A percentile compares a stretch with the other conserved stretches of the same genome.
Evolutionary conservation across 2,797 vertebrate genomes (phyloP).

Genomic region (Neosilurus mollespiculum): DNA sequence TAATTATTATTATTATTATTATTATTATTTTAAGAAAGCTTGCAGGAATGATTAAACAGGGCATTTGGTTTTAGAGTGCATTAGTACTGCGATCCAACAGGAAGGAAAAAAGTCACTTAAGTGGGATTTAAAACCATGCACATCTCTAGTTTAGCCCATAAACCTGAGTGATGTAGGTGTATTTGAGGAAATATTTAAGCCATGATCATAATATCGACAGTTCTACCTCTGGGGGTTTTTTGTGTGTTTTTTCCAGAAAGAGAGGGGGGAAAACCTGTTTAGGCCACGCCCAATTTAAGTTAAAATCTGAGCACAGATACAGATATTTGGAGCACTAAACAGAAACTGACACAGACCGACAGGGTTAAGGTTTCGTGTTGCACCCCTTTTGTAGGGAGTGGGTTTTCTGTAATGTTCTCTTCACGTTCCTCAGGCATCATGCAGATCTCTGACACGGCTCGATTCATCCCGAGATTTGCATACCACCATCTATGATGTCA

Average conservation of each 20-base stretch:
- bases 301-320: neutral
- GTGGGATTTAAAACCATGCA: too few species aligned
- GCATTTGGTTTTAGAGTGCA: neutral
- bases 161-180: neutral
- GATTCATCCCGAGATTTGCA: conserved; percentile 77
- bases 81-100: neutral
- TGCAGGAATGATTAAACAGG: neutral
- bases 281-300: too few species aligned
- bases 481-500: conserved; percentile 93
- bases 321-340: too few species aligned
- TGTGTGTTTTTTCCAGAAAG: neutral
- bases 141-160: neutral
- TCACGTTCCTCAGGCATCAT: conserved; percentile 75
- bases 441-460: conserved; percentile 72
- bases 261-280: neutral
- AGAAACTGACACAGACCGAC: neutral
- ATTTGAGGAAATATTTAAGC: neutral
- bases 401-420: conserved; percentile 34
- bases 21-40: neutral
- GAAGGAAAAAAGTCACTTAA: neutral
- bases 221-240: neutral
- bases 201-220: neutral
- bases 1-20: too few species aligned
- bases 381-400: too few species aligned
- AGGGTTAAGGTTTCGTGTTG: neutral